Evolutionary conservation across 2,888 invertebrate species (phyloP).

Genomic region (Elysia crispata): DNA sequence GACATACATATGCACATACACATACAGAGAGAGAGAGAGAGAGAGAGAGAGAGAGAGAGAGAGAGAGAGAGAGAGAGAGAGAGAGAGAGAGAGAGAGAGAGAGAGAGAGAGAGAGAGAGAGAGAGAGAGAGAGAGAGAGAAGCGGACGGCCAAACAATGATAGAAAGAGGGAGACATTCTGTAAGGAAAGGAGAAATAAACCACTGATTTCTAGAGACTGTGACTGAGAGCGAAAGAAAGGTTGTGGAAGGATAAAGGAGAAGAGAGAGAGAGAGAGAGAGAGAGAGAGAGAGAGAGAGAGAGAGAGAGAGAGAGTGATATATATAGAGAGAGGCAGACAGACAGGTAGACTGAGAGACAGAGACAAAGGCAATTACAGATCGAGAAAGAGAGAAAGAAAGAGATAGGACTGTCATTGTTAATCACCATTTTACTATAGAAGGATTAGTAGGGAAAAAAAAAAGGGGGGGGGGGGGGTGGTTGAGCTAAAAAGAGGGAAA

Average conservation of each 20-base stretch:
- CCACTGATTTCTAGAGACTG: too few species aligned
- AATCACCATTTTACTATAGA: too few species aligned
- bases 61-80: slow-evolving; percentile 33
- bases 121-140: slow-evolving; percentile 22
- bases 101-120: background rate
- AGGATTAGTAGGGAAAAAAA: too few species aligned
- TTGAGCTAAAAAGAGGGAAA: too few species aligned
- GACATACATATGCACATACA: slow-evolving; percentile 30
- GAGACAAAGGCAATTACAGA: too few species aligned
- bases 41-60: slow-evolving; percentile 31
- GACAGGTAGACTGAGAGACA: slow-evolving; percentile 6
- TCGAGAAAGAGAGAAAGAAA: background rate
- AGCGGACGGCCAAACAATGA: too few species aligned
- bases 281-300: slow-evolving; percentile 25
- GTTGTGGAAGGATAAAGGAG: background rate
- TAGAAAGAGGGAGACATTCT: too few species aligned
- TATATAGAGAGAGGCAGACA: slow-evolving; percentile 22
- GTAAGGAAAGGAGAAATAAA: too few species aligned
- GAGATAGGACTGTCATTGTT: too few species aligned
- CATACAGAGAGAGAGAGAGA: slow-evolving; percentile 16
- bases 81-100: slow-evolving; percentile 27
- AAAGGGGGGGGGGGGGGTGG: too few species aligned
- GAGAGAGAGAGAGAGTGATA: slow-evolving; percentile 25
- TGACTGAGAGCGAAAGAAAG: slow-evolving; percentile 17
- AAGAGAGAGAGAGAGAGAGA: slow-evolving; percentile 27